Conservation (phyloP, 2,797 vertebrate species). For the Sebastes trivittatus region DNA sequence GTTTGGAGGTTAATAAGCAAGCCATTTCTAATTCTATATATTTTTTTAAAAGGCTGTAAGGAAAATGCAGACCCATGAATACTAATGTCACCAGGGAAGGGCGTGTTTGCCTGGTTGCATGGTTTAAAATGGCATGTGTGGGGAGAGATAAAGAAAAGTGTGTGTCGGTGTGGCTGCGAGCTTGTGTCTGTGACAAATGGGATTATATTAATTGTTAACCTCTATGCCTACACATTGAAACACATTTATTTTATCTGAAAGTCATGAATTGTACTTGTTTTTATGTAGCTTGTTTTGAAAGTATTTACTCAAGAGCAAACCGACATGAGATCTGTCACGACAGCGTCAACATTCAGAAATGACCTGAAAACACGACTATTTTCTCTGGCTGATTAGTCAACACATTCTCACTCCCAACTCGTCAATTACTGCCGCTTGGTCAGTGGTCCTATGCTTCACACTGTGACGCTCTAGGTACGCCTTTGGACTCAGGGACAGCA, state of each 20-base stretch:
- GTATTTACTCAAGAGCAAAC: not conserved
- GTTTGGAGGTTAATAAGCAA: not conserved
- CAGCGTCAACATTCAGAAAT: not conserved
- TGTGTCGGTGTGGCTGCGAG: not conserved
- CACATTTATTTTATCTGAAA: conserved; percentile 18
- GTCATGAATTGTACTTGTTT: not conserved
- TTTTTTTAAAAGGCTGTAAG: conserved; percentile 8
- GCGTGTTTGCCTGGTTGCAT: not conserved
- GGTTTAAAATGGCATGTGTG: conserved; percentile 1
- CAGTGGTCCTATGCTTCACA: no score
- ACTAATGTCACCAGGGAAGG: not conserved
- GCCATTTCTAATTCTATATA: not conserved
- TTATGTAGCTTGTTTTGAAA: not conserved
- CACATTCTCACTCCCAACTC: no score
- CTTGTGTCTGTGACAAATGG: conserved; percentile 32
- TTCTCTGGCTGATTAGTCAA: not conserved
- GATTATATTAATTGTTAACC: conserved; percentile 55
- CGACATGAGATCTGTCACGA: not conserved
- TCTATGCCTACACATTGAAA: conserved; percentile 7
- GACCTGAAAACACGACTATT: not conserved
- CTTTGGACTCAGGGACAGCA: no score
- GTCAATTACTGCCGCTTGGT: no score
- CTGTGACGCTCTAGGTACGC: no score
- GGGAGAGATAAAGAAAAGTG: conserved; percentile 11
- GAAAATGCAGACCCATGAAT: not conserved